Evolutionary conservation across 1,140 invertebrate genomes (phyloP), one percentile per base, ranked within the genome.

Genomic region (Leguminivora glycinivorella): DNA sequence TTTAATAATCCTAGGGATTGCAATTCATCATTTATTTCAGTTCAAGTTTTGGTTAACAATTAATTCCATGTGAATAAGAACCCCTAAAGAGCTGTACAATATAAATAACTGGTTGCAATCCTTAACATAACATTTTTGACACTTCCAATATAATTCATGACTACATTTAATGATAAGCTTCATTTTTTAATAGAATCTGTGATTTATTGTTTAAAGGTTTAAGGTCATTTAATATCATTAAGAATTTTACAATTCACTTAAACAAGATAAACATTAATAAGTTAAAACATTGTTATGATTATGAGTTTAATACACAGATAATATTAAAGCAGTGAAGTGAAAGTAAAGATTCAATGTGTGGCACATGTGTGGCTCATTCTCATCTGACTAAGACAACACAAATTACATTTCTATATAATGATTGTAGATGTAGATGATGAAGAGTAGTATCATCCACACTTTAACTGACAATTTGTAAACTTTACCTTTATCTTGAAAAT

Each of bases 361-460:
- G n/a, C 67, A 68, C 60, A 68, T 67, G 63, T 38, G 67, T n/a
- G 7, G 22, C 43, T 40, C 24, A 63, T 29, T 63, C 58, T 31
- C 17, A 19, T 63, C 10, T 63, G 58, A 63, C 58, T 63, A 24
- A 19, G 26, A 34, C 26, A 29, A 29, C n/a, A 29, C n/a, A n/a
- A 63, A 29, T 63, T 26, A n/a, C 58, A 63, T 29, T 25, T 60
- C 26, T 63, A 14, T 31, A 63, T 31, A 63, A 63, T 29, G 6
- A 63, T 26, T 63, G 56, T 58, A 58, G n/a, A n/a, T n/a, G 24
- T 24, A 38, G 26, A 29, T 29, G 26, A 29, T 29, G 26, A 5
- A 29, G 26, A n/a, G n/a, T n/a, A n/a, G n/a, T n/a, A n/a, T 38
- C 34, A 12, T 38, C 10, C 10, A 38, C 34, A 38, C 34, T 38